These are phyloP conservation scores for Thymelicus acteon DNA, from an alignment of 2,888 invertebrate genomes.

Conservation along the genomic window DNA sequence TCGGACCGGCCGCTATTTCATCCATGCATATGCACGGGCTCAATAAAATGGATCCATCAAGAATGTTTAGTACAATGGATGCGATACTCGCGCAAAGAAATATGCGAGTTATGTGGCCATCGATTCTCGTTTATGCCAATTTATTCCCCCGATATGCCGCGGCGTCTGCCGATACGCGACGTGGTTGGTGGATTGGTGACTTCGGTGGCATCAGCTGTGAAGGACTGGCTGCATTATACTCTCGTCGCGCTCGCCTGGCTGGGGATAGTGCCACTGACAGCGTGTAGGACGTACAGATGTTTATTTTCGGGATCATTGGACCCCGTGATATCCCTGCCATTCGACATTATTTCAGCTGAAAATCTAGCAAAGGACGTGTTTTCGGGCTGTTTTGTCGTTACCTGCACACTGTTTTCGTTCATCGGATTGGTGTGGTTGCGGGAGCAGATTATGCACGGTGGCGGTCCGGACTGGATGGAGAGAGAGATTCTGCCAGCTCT, in stretches of 20 bases:
- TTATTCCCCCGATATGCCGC: slow-evolving; percentile 99
- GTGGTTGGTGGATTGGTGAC: slow-evolving; percentile 95
- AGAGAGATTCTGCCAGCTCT: slow-evolving; percentile 86
- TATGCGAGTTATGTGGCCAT: slow-evolving; percentile 99
- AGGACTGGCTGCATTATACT: slow-evolving; percentile 99
- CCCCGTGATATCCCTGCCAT: slow-evolving; percentile 92
- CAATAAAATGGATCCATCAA: slow-evolving; percentile 99
- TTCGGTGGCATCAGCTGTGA: slow-evolving; percentile 95
- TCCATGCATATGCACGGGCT: slow-evolving; percentile 99
- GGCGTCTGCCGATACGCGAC: slow-evolving; percentile 96
- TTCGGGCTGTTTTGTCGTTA: slow-evolving; percentile 98
- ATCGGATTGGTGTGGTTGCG: slow-evolving; percentile 98
- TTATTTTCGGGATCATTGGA: slow-evolving; percentile 96
- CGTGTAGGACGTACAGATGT: slow-evolving; percentile 97
- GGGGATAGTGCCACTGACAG: slow-evolving; percentile 97
- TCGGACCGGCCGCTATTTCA: slow-evolving; percentile 97
- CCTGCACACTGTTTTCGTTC: slow-evolving; percentile 97
- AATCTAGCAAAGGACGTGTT: slow-evolving; percentile 97
- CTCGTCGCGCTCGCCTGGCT: slow-evolving; percentile 99
- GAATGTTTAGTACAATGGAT: slow-evolving; percentile 99
- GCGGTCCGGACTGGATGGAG: slow-evolving; percentile 98
- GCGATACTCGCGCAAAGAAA: slow-evolving; percentile 99
- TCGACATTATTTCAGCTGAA: slow-evolving; percentile 96
- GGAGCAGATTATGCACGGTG: slow-evolving; percentile 98
- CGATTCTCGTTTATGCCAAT: slow-evolving; percentile 99